phyloP scores from a whole-genome alignment of 2,113 vertebrate species.

The Hemiprocne comata region DNA sequence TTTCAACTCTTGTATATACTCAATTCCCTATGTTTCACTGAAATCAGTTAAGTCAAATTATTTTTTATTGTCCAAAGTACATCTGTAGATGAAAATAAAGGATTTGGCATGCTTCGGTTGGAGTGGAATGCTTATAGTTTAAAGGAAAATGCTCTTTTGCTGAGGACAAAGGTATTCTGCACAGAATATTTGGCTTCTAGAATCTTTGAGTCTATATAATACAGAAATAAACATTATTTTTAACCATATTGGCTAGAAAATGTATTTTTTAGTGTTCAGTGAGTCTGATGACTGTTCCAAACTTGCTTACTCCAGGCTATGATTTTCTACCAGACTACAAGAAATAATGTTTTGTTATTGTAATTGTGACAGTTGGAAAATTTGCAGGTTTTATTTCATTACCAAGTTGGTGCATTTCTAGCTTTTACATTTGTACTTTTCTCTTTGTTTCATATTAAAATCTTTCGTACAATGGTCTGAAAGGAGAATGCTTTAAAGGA shows the following conservation, averaged over 20 bases:
- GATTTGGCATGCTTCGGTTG: not conserved
- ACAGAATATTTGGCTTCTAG: conserved; percentile 32
- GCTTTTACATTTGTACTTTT: not conserved
- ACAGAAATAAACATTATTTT: conserved; percentile 58
- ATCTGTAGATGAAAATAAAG: not conserved
- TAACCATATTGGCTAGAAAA: conserved; percentile 13
- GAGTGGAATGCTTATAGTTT: not conserved
- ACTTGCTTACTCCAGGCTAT: not conserved
- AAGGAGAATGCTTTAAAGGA: not conserved
- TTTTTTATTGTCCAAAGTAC: not conserved
- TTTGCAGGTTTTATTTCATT: not conserved
- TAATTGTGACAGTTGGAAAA: not conserved
- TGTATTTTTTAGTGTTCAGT: not conserved
- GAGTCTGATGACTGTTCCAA: not conserved
- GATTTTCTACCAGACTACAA: not conserved
- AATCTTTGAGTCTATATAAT: conserved; percentile 18
- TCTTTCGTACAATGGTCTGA: not conserved
- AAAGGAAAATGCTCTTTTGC: not conserved
- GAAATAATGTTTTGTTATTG: not conserved
- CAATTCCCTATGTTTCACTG: not conserved
- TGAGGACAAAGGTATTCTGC: not conserved
- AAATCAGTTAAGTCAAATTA: not conserved
- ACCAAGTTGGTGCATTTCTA: not conserved
- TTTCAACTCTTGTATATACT: not conserved
- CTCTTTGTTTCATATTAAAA: not conserved